Evolutionary conservation across 2,797 vertebrate genomes (phyloP).

Genomic region (Perodicticus potto): DNA sequence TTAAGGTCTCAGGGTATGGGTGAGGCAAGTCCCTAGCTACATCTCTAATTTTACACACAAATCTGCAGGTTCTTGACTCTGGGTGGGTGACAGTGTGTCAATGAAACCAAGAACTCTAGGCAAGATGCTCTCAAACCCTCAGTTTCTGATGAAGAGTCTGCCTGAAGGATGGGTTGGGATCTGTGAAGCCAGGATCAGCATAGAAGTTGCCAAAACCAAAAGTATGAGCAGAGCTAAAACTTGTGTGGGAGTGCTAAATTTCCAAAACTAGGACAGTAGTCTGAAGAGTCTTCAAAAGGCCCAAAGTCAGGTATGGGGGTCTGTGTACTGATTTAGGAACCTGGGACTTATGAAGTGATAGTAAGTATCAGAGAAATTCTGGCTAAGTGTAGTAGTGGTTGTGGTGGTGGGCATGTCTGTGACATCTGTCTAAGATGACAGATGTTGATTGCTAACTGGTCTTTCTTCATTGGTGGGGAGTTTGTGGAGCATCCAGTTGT

Average conservation of each 20-base stretch:
- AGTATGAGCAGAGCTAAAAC: conserved; percentile 36
- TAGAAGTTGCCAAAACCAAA: background rate
- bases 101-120: background rate
- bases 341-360: background rate
- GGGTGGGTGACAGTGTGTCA: background rate
- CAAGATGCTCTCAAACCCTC: conserved; percentile 13
- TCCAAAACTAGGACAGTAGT: background rate
- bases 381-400: background rate
- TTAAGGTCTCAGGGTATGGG: background rate
- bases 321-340: background rate
- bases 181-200: background rate
- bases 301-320: background rate
- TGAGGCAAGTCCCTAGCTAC: background rate
- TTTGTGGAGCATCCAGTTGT: conserved; percentile 11
- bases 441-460: background rate
- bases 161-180: conserved; percentile 2
- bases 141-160: background rate
- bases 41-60: background rate
- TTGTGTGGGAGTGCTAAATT: background rate
- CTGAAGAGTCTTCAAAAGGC: background rate
- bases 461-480: conserved; percentile 14
- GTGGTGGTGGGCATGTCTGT: background rate
- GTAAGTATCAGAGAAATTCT: background rate
- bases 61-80: background rate
- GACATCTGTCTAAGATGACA: background rate